Conservation (phyloP, 92 coral and sea anemone genomes). For the Zoanthus sociatus region DNA sequence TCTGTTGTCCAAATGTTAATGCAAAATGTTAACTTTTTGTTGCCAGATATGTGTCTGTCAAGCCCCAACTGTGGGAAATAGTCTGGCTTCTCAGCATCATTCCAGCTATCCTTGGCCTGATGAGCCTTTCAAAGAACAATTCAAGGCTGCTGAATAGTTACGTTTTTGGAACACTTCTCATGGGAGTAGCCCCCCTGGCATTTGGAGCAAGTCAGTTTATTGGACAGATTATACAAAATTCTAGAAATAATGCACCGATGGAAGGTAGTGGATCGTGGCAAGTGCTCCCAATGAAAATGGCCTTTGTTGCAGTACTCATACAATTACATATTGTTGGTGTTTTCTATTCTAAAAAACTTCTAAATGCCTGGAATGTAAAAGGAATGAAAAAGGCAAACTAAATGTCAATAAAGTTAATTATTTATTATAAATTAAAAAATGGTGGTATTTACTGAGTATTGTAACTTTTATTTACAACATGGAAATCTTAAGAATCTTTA, state of each 20-base stretch:
- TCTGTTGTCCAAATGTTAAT: too few species aligned
- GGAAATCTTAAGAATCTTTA: too few species aligned
- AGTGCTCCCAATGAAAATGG: conserved; percentile 80
- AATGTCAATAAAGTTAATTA: not conserved
- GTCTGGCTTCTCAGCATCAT: conserved; percentile 83
- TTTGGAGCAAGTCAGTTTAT: conserved; percentile 79
- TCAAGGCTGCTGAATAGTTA: conserved; percentile 66
- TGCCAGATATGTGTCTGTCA: conserved; percentile 49
- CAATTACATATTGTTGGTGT: conserved; percentile 90
- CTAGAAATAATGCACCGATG: conserved; percentile 67
- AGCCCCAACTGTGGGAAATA: conserved; percentile 77
- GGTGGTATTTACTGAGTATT: too few species aligned
- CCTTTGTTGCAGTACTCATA: conserved; percentile 79
- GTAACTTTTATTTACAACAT: too few species aligned
- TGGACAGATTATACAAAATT: conserved; percentile 58
- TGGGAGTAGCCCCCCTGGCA: conserved; percentile 84
- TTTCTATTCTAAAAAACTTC: conserved; percentile 85
- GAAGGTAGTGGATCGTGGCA: conserved; percentile 63
- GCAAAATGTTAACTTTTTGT: not conserved
- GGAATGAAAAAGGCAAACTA: conserved; percentile 83
- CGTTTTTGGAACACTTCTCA: conserved; percentile 77
- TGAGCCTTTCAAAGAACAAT: conserved; percentile 87
- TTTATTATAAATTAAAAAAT: too few species aligned
- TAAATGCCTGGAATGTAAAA: conserved; percentile 83
- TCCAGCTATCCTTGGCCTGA: conserved; percentile 83